These are phyloP conservation scores for Neogobius melanostomus DNA, from an alignment of 2,113 vertebrate species.

Conservation along the genomic window DNA sequence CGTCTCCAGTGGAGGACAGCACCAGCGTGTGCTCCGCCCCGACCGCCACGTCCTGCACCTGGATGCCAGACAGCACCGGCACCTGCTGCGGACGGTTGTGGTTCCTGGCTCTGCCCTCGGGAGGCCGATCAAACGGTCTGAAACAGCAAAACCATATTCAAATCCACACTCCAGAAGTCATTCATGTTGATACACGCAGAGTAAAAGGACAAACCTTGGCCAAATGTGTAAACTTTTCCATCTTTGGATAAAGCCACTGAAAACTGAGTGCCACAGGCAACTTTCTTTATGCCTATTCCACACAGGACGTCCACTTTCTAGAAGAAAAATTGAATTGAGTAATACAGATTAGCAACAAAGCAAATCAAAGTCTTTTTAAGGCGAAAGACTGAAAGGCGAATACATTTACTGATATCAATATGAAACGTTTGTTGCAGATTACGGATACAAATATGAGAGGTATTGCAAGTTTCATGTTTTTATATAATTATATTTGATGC, in stretches of 20 bases:
- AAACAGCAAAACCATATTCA: not conserved
- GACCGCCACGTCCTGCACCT: constrained; percentile 76
- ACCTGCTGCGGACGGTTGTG: constrained; percentile 81
- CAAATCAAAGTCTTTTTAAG: not conserved
- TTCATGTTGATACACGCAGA: no score
- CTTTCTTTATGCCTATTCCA: constrained; percentile 75
- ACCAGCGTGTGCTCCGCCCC: constrained; percentile 79
- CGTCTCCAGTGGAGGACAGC: constrained; percentile 75
- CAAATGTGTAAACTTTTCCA: constrained; percentile 78
- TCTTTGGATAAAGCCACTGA: constrained; percentile 80
- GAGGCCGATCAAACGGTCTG: constrained; percentile 80
- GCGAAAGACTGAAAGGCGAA: not conserved
- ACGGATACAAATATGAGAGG: no score
- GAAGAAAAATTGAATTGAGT: not conserved
- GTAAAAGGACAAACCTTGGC: constrained; percentile 66
- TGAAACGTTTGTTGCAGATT: no score
- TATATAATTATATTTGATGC: no score
- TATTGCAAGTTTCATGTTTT: no score
- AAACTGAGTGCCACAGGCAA: constrained; percentile 82
- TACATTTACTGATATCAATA: not conserved
- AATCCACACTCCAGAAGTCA: not conserved
- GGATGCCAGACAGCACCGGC: constrained; percentile 73
- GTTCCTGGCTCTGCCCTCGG: constrained; percentile 78
- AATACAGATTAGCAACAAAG: not conserved
- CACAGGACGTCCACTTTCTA: constrained; percentile 81